A percentile compares a stretch with the other conserved stretches of the same genome.
phyloP scores from a whole-genome alignment of 2,797 vertebrate species.

The Petrocephalus schoutedeni region DNA sequence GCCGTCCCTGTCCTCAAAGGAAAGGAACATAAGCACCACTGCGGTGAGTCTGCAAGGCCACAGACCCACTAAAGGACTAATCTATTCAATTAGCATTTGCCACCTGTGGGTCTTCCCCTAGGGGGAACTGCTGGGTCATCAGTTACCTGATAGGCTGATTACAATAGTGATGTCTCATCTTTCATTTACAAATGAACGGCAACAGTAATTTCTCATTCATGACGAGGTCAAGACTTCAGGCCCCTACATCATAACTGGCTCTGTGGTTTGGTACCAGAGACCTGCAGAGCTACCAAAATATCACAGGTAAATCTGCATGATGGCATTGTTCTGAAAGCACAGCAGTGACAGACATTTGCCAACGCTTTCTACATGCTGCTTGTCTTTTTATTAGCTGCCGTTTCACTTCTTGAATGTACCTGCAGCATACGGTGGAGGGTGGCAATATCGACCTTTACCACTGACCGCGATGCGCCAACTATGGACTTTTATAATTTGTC shows the following conservation, averaged over 20 bases:
- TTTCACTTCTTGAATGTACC: background rate
- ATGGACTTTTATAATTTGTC: background rate
- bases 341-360: background rate
- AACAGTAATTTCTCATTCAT: slow-evolving; percentile 16
- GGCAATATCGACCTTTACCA: background rate
- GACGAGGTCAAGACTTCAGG: slow-evolving; percentile 3
- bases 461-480: background rate
- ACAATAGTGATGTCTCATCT: background rate
- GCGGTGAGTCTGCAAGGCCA: background rate
- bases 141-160: slow-evolving; percentile 15
- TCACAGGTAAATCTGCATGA: background rate
- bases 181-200: slow-evolving; percentile 12
- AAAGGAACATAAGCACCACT: background rate
- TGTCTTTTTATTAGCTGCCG: background rate
- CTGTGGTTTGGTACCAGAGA: background rate
- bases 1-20: background rate
- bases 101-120: slow-evolving; percentile 3
- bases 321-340: background rate
- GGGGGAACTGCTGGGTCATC: slow-evolving; percentile 7
- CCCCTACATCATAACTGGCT: slow-evolving; percentile 1
- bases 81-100: slow-evolving; percentile 15
- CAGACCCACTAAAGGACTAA: background rate
- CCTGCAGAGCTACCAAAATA: background rate
- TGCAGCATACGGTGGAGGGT: background rate
- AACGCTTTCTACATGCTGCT: background rate